Base-by-base conservation (phyloP, 1,140 invertebrate species). In the Acromyrmex heyeri region DNA sequence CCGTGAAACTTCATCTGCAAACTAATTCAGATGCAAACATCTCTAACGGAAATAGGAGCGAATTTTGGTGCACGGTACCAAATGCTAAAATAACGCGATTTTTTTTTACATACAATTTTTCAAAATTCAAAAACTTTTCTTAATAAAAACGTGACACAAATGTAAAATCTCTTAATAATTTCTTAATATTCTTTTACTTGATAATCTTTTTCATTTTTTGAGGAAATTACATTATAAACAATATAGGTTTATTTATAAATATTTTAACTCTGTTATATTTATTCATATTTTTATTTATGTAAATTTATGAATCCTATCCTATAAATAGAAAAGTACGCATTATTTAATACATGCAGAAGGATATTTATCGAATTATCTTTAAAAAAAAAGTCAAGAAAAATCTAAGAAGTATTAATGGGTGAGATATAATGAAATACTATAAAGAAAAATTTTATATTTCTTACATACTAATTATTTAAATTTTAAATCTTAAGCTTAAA, bases 21-120 rank as follows among this genome's bases (percentile, higher is more conserved):
- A 81, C 3, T 70, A 81, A 81, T 55, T 69, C 64, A 30, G 48
- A 69, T 12, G 14, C 16, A 44, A 79, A 55, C 38, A 81, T 53
- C 3, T 21, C 3, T 53, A 50, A n/a, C 27, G n/a, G 16, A 69
- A 81, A 70, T 24, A 55, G n/a, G 8, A 79, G 2, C 48, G 30
- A 62, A 0, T 24, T 10, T n/a, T 2, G 3, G 12, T 24, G 21
- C 2, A 50, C 3, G 21, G 0, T 4, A 12, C 7, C 10, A 64
- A 77, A 77, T 16, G n/a, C 16, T 0, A 59, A 59, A 7, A 48
- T 77, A 18, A 18, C 4, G 16, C 6, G 12, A 48, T 64, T 30
- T 1, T 48, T 78, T 12, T 50, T 65, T 34, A 14, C 0, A 16
- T 53, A 34, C n/a, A 18, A 78, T 6, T 78, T 8, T 62, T 24